Conservation (phyloP, 2,113 vertebrate species). For the Nanorana parkeri region DNA sequence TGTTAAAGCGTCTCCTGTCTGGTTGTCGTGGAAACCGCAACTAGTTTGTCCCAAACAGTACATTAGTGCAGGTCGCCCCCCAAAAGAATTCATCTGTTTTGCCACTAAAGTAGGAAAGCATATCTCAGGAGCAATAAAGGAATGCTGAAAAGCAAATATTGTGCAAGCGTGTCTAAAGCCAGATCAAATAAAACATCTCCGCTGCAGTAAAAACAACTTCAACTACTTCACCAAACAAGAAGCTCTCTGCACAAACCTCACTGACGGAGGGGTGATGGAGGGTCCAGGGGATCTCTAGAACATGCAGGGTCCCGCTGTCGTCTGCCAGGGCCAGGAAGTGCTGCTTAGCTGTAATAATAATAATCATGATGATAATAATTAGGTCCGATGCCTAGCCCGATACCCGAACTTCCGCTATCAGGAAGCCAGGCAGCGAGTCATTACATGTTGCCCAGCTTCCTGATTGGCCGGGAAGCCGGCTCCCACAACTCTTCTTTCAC, state of each 20-base stretch:
- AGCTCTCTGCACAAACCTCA: conserved; percentile 78
- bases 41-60: neutral
- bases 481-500: no score
- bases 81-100: neutral
- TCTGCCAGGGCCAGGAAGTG: conserved; percentile 87
- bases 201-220: neutral
- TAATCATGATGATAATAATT: no score
- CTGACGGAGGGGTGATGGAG: conserved; percentile 71
- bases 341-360: conserved; percentile 74
- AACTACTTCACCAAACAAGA: neutral
- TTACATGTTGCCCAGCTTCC: no score
- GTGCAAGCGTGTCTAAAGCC: neutral
- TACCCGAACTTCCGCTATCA: no score
- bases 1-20: neutral
- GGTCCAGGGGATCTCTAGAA: conserved; percentile 84
- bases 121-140: neutral
- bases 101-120: neutral
- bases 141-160: conserved; percentile 17
- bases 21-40: neutral
- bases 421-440: no score
- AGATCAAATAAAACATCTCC: neutral
- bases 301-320: conserved; percentile 78
- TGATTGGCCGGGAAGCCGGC: no score
- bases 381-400: no score
- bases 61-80: neutral